phyloP scores from a whole-genome alignment of 2,113 vertebrate species.

The Larimichthys crocea region DNA sequence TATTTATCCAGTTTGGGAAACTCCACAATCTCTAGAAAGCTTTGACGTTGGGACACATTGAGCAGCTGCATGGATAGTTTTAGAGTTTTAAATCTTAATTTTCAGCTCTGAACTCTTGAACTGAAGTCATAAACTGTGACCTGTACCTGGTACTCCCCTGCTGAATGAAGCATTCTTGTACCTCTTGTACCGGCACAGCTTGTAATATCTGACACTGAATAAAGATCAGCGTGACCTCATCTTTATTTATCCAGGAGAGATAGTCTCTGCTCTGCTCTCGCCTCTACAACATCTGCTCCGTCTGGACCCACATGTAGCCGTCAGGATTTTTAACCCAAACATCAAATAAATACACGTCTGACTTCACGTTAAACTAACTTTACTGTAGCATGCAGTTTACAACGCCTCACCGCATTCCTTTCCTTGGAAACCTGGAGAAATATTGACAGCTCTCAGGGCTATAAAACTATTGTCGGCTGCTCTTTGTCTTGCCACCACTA shows the following conservation, averaged over 20 bases:
- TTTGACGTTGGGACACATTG: neutral
- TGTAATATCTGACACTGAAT: conserved; percentile 1
- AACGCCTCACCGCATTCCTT: conserved; percentile 43
- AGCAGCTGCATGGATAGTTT: neutral
- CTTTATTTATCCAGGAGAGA: conserved; percentile 10
- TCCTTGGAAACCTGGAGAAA: conserved; percentile 67
- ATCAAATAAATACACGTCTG: conserved; percentile 46
- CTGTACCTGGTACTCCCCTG: neutral
- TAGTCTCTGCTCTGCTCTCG: neutral
- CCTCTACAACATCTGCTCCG: conserved; percentile 28
- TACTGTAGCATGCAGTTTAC: conserved; percentile 26
- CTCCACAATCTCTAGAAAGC: too few relatives aligned
- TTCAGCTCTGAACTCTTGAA: neutral
- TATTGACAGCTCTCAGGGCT: conserved; percentile 51
- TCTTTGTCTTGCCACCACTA: conserved; percentile 42
- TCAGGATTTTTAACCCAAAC: conserved; percentile 16
- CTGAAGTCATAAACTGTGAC: neutral
- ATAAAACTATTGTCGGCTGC: conserved; percentile 49
- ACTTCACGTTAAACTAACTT: conserved; percentile 34
- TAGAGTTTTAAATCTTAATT: neutral
- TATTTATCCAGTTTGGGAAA: too few relatives aligned
- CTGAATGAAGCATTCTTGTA: neutral
- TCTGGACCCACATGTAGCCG: conserved; percentile 21
- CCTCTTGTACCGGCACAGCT: neutral
- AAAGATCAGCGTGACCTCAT: conserved; percentile 18